phyloP scores from a whole-genome alignment of 2,113 vertebrate species.

The Chionodraco myersi region DNA sequence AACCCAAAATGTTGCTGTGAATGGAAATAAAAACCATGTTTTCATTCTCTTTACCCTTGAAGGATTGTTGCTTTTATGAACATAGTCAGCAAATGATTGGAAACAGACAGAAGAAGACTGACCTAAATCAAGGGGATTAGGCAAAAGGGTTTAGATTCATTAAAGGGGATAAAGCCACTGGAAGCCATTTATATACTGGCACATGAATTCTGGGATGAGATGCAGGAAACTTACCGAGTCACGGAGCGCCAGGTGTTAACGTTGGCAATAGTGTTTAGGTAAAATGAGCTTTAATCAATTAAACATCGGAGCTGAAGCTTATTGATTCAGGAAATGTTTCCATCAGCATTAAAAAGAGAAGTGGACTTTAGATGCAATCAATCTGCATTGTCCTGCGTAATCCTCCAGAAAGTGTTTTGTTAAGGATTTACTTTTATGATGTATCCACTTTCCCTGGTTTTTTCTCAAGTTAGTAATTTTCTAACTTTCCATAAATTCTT shows the following conservation, averaged over 20 bases:
- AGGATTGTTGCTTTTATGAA: slow-evolving; percentile 59
- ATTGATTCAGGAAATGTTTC: slow-evolving; percentile 2
- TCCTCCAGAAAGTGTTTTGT: slow-evolving; percentile 7
- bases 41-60: slow-evolving; percentile 46
- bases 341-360: not conserved
- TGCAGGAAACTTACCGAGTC: slow-evolving; percentile 10
- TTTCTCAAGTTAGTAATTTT: slow-evolving; percentile 19
- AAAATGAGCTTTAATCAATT: slow-evolving; percentile 22
- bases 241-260: slow-evolving; percentile 28
- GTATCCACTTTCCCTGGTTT: slow-evolving; percentile 27
- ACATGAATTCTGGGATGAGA: not conserved
- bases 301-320: slow-evolving; percentile 1
- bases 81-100: slow-evolving; percentile 64
- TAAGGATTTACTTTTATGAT: slow-evolving; percentile 4
- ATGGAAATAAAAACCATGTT: slow-evolving; percentile 67
- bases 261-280: not conserved
- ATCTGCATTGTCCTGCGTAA: not conserved
- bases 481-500: not conserved
- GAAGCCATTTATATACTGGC: slow-evolving; percentile 50
- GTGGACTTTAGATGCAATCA: not conserved
- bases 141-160: slow-evolving; percentile 53
- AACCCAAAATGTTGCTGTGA: slow-evolving; percentile 49
- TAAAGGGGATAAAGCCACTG: slow-evolving; percentile 49
- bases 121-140: slow-evolving; percentile 42
- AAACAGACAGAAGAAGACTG: slow-evolving; percentile 68